A percentile compares a stretch with the other conserved stretches of the same genome.
phyloP scores from a whole-genome alignment of 2,888 invertebrate species.

The Patella pellucida region DNA sequence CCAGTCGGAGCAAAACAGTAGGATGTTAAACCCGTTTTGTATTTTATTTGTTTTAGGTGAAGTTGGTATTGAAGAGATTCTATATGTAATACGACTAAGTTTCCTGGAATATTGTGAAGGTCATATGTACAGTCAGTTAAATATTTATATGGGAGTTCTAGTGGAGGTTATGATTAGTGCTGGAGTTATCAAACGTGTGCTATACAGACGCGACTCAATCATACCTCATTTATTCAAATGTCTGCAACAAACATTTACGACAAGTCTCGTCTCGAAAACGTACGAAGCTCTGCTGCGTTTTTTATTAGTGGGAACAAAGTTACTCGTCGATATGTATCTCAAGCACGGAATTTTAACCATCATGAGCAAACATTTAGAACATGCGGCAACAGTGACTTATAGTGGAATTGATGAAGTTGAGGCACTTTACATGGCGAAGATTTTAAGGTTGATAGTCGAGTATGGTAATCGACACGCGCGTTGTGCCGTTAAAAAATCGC shows the following conservation, averaged over 20 bases:
- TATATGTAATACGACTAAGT: conserved; percentile 29
- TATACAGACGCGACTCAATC: conserved; percentile 30
- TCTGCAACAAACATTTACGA: conserved; percentile 33
- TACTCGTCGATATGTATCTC: conserved; percentile 33
- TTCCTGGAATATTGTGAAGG: conserved; percentile 33
- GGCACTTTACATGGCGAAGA: conserved; percentile 30
- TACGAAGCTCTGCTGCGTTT: conserved; percentile 32
- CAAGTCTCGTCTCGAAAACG: conserved; percentile 22
- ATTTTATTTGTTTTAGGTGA: conserved; percentile 22
- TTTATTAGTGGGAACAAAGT: conserved; percentile 36
- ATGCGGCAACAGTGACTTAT: conserved; percentile 24
- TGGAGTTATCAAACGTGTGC: conserved; percentile 37
- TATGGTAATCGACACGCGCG: conserved; percentile 33
- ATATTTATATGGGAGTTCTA: conserved; percentile 35
- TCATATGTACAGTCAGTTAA: conserved; percentile 31
- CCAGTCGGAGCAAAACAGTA: no score
- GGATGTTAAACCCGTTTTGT: no score
- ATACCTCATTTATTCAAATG: conserved; percentile 36
- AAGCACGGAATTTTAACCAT: conserved; percentile 37
- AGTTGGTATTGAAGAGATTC: conserved; percentile 31
- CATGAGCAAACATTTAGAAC: conserved; percentile 26
- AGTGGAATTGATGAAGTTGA: conserved; percentile 20
- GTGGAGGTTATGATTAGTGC: conserved; percentile 34
- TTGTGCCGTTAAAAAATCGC: conserved; percentile 32
- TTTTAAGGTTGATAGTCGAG: conserved; percentile 24